These are phyloP conservation scores for Sander lucioperca DNA, from an alignment of 2,113 vertebrate genomes.

Conservation along the genomic window DNA sequence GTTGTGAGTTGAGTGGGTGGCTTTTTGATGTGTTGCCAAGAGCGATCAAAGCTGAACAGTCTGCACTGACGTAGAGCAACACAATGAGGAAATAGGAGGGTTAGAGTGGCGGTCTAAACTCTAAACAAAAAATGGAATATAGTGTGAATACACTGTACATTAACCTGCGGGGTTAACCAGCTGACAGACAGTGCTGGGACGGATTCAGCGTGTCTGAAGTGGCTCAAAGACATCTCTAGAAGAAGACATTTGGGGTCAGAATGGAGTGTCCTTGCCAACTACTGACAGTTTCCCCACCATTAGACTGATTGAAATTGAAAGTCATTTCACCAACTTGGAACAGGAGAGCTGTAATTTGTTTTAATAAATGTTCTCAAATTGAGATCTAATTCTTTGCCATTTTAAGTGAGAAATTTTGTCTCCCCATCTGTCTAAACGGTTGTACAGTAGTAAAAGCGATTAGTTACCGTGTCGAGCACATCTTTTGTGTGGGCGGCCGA, in stretches of 20 bases:
- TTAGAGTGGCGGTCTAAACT: slow-evolving; percentile 12
- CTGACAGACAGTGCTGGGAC: too few species aligned
- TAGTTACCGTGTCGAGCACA: slow-evolving; percentile 91
- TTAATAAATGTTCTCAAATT: not conserved
- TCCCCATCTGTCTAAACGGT: not conserved
- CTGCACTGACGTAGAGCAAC: not conserved
- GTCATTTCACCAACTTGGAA: not conserved
- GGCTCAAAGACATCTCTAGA: not conserved
- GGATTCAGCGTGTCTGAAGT: not conserved
- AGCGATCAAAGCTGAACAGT: slow-evolving; percentile 30
- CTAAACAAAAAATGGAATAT: not conserved
- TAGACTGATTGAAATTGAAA: not conserved
- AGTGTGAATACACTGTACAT: not conserved
- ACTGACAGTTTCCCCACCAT: not conserved
- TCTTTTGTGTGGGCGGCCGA: slow-evolving; percentile 93
- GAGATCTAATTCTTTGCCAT: not conserved
- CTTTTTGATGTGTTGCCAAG: slow-evolving; percentile 28
- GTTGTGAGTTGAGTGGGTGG: slow-evolving; percentile 23
- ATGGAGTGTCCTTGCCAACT: not conserved
- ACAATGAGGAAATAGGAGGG: slow-evolving; percentile 3
- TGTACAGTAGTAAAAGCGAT: not conserved
- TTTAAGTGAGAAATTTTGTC: not conserved
- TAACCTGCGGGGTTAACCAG: slow-evolving; percentile 14
- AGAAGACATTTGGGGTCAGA: not conserved
- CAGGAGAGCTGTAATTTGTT: not conserved